Base-by-base conservation (phyloP, 2,888 invertebrate species). In the Autographa pulchrina region DNA sequence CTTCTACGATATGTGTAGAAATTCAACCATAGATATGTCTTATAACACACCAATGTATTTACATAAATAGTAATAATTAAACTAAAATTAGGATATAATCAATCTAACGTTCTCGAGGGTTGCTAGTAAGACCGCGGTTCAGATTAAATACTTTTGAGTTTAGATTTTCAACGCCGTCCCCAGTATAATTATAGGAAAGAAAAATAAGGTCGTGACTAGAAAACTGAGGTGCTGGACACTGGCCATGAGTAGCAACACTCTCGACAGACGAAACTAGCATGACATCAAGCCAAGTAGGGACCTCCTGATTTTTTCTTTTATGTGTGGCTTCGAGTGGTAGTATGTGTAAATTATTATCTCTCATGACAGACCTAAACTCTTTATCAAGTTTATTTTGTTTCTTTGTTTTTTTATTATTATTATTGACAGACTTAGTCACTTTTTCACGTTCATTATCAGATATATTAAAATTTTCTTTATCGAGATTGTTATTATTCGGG, bases 191-290 rank as follows among this genome's bases (percentile, higher is more conserved):
- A 48, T 48, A 48, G n/a, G 48, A 48, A n/a, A 48, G 48, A 48
- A n/a, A 48, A 48, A 48, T 48, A n/a, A 48, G 48, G n/a, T 48
- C 48, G n/a, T 48, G 48, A n/a, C 7, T 7, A n/a, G 48, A 48
- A 48, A 48, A 48, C 48, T n/a, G n/a, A 48, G 48, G n/a, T n/a
- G 48, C 48, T 6, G n/a, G 48, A n/a, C 48, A 48, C 48, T 48
- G 48, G 7, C n/a, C 48, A 7, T 48, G 7, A 6, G n/a, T 48
- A 48, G 7, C 48, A 48, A 48, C n/a, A n/a, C n/a, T n/a, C n/a
- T 16, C n/a, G 4, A 2, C 1, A n/a, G 48, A 48, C n/a, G 48
- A 48, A 8, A 48, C 48, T 48, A 48, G 0, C 14, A 48, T 48
- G n/a, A n/a, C n/a, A 48, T 48, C 48, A 16, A 48, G 16, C n/a